A percentile compares a stretch with the other conserved stretches of the same genome.
phyloP scores from a whole-genome alignment of 1,140 invertebrate species.

The Lordiphosa mommai region DNA sequence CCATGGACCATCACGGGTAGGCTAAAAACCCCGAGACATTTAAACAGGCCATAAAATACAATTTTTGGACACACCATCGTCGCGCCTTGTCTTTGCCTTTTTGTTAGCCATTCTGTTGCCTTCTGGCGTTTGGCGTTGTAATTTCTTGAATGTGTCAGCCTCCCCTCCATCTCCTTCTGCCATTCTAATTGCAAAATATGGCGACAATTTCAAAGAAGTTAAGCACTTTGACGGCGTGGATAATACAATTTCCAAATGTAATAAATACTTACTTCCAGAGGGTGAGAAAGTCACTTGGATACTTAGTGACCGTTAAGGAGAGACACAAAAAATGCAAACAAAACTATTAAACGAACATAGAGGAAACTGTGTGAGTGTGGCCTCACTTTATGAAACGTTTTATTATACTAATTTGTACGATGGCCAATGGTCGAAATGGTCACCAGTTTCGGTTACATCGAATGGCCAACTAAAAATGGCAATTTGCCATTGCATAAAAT shows the following conservation, averaged over 20 bases:
- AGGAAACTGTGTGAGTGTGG: conserved; percentile 33
- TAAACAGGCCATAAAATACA: conserved; percentile 72
- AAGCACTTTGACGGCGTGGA: conserved; percentile 65
- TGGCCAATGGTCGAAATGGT: conserved; percentile 58
- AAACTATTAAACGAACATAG: conserved; percentile 47
- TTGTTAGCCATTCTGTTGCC: conserved; percentile 39
- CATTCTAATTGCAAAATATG: conserved; percentile 73
- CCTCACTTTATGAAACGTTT: conserved; percentile 78
- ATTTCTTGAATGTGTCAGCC: conserved; percentile 73
- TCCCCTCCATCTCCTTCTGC: neutral
- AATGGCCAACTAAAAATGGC: conserved; percentile 76
- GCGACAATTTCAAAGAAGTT: conserved; percentile 72
- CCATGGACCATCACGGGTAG: conserved; percentile 9
- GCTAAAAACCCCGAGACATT: conserved; percentile 49
- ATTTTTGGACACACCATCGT: conserved; percentile 48
- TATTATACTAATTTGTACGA: conserved; percentile 79
- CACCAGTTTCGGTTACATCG: conserved; percentile 74
- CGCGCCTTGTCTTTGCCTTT: conserved; percentile 16
- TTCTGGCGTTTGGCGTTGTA: conserved; percentile 58
- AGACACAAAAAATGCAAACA: conserved; percentile 52
- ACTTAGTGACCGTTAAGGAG: conserved; percentile 39
- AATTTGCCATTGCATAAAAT: conserved; percentile 70
- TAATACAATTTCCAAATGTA: conserved; percentile 75
- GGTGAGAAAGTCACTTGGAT: conserved; percentile 33
- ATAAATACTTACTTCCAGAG: conserved; percentile 44